Evolutionary conservation across 2,113 vertebrate species (phyloP).

Genomic region (Mormoops blainvillei): DNA sequence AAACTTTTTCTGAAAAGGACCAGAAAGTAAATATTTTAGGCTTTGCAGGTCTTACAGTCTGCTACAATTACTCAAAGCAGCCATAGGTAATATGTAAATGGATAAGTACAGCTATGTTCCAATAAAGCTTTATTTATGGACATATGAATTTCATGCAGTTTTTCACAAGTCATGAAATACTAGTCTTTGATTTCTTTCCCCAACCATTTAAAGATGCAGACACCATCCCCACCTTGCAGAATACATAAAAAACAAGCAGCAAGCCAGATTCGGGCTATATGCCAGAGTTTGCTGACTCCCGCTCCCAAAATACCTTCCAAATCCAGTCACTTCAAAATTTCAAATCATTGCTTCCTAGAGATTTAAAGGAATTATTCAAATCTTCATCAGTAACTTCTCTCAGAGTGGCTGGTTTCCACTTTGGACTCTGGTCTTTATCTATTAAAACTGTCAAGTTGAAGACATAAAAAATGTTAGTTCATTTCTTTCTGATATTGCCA

Average conservation of each 20-base stretch:
- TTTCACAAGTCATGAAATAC: background rate
- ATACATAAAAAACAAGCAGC: background rate
- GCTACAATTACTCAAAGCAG: background rate
- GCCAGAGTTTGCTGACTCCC: background rate
- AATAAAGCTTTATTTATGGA: background rate
- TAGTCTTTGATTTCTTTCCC: background rate
- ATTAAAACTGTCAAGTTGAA: slow-evolving; percentile 85
- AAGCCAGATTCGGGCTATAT: background rate
- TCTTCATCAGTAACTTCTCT: slow-evolving; percentile 87
- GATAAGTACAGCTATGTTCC: background rate
- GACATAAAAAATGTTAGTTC: background rate
- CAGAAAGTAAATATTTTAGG: background rate
- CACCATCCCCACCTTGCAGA: background rate
- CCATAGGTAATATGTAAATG: background rate
- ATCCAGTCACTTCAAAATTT: slow-evolving; percentile 70
- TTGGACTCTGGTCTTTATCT: slow-evolving; percentile 92
- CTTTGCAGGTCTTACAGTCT: background rate
- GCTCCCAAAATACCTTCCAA: background rate
- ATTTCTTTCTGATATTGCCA: background rate
- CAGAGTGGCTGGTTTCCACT: slow-evolving; percentile 88
- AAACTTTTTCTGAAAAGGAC: background rate
- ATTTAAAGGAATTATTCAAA: slow-evolving; percentile 86
- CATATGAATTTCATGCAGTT: background rate
- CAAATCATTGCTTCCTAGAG: slow-evolving; percentile 88
- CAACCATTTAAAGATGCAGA: slow-evolving; percentile 15